A percentile compares a stretch with the other conserved stretches of the same genome.
These are phyloP conservation scores for Dipodomys stephensi DNA, from an alignment of 2,113 vertebrate species.

Conservation along the genomic window DNA sequence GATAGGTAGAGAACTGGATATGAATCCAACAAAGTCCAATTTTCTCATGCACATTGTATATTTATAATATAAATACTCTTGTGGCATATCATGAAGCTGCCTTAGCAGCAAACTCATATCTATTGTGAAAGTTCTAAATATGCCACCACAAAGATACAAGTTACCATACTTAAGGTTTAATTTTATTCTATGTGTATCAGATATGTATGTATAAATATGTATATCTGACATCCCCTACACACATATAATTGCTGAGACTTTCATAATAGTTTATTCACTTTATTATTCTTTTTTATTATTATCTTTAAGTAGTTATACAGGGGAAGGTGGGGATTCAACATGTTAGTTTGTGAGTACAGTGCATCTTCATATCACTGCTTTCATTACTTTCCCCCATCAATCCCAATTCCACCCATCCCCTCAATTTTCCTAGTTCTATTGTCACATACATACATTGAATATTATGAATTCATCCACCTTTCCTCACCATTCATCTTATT, in stretches of 20 bases:
- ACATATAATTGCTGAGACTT: conserved; percentile 64
- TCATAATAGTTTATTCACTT: conserved; percentile 38
- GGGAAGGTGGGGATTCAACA: too few species aligned
- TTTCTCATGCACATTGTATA: conserved; percentile 63
- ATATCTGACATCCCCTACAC: too few species aligned
- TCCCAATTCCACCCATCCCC: too few species aligned
- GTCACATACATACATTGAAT: too few species aligned
- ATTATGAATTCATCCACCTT: too few species aligned
- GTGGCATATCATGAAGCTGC: not conserved
- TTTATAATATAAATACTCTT: conserved; percentile 33
- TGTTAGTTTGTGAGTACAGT: too few species aligned
- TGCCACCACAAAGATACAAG: conserved; percentile 49
- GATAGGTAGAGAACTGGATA: conserved; percentile 40
- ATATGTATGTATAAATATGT: not conserved
- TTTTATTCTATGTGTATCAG: conserved; percentile 25
- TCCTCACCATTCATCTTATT: too few species aligned
- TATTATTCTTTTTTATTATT: too few species aligned
- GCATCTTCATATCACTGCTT: too few species aligned
- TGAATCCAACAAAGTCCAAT: conserved; percentile 47
- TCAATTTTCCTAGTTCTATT: too few species aligned
- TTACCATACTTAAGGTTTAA: conserved; percentile 57
- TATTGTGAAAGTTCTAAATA: not conserved
- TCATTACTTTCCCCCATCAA: too few species aligned
- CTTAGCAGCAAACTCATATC: not conserved
- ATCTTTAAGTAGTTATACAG: too few species aligned